Percentiles rank a stretch among this genome's conserved stretches.
These are phyloP conservation scores for Tipula vernalis DNA, from an alignment of 2,888 invertebrate genomes.

Conservation along the genomic window DNA sequence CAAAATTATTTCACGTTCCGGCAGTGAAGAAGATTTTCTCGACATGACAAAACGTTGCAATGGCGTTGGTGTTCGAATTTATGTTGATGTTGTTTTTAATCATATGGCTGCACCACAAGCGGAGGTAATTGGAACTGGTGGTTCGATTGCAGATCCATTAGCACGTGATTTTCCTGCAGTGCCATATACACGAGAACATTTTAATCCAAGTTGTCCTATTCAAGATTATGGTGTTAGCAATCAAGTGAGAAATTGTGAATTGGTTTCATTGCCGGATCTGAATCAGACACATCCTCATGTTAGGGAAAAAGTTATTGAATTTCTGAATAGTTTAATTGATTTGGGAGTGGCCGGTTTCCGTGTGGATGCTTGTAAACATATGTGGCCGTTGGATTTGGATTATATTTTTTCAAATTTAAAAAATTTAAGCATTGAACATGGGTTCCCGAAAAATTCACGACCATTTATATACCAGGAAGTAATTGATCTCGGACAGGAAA, in stretches of 20 bases:
- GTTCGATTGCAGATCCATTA: slow-evolving; percentile 37
- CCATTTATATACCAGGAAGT: slow-evolving; percentile 46
- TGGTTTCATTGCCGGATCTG: slow-evolving; percentile 36
- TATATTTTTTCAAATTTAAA: slow-evolving; percentile 38
- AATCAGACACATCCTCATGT: slow-evolving; percentile 38
- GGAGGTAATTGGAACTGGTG: slow-evolving; percentile 20
- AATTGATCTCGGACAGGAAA: slow-evolving; percentile 35
- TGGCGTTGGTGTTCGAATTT: slow-evolving; percentile 58
- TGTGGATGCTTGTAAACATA: slow-evolving; percentile 40
- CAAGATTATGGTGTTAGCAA: slow-evolving; percentile 39
- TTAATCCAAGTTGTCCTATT: slow-evolving; percentile 38
- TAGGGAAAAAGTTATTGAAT: slow-evolving; percentile 35
- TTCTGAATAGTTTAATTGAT: slow-evolving; percentile 38
- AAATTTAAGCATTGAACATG: slow-evolving; percentile 36
- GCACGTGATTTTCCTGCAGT: slow-evolving; percentile 40
- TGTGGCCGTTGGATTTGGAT: slow-evolving; percentile 43
- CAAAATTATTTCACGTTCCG: slow-evolving; percentile 55
- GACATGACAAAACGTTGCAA: slow-evolving; percentile 71
- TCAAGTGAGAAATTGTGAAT: slow-evolving; percentile 35
- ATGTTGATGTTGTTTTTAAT: slow-evolving; percentile 61
- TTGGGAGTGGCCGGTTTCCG: slow-evolving; percentile 45
- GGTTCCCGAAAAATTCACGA: slow-evolving; percentile 36
- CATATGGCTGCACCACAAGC: slow-evolving; percentile 53
- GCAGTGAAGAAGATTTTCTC: slow-evolving; percentile 46
- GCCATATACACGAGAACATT: slow-evolving; percentile 43